Conservation (phyloP, 2,888 invertebrate species). For the Isoperla grammatica region DNA sequence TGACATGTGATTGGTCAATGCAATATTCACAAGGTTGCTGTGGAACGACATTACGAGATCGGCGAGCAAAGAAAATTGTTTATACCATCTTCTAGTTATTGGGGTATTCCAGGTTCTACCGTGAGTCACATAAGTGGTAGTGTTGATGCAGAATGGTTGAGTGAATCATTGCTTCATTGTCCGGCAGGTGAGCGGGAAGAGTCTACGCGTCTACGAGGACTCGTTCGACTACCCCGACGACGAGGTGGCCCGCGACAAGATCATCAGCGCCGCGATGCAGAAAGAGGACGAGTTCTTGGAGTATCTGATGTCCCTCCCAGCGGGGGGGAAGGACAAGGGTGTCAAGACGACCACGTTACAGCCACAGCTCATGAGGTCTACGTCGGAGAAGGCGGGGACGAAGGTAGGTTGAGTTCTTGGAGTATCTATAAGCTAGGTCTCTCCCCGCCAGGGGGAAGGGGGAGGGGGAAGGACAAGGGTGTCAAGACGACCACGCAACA, state of each 20-base stretch:
- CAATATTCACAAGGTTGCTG: too few species aligned
- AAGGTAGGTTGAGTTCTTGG: slow-evolving; percentile 42
- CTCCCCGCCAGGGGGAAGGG: slow-evolving; percentile 37
- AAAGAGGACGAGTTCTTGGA: slow-evolving; percentile 45
- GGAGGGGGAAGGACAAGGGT: too few species aligned
- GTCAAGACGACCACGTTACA: background rate
- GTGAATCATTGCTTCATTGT: background rate
- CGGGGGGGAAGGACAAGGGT: slow-evolving; percentile 24
- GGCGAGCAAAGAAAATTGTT: too few species aligned
- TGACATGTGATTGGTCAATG: too few species aligned
- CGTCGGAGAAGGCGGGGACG: slow-evolving; percentile 15
- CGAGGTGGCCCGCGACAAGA: slow-evolving; percentile 16
- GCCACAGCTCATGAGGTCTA: slow-evolving; percentile 18
- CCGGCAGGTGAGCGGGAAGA: background rate
- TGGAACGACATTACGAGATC: too few species aligned
- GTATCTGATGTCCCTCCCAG: slow-evolving; percentile 44
- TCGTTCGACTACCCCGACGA: slow-evolving; percentile 17
- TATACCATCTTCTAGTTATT: too few species aligned
- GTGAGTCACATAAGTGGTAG: too few species aligned
- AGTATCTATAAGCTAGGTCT: slow-evolving; percentile 45
- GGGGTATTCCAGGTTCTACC: too few species aligned
- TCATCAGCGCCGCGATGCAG: slow-evolving; percentile 27
- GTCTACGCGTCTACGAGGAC: background rate
- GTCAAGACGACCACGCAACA: slow-evolving; percentile 3
- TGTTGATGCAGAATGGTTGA: too few species aligned